These are phyloP conservation scores for Rhorus exstirpatorius DNA, from an alignment of 2,888 invertebrate genomes.

Conservation along the genomic window DNA sequence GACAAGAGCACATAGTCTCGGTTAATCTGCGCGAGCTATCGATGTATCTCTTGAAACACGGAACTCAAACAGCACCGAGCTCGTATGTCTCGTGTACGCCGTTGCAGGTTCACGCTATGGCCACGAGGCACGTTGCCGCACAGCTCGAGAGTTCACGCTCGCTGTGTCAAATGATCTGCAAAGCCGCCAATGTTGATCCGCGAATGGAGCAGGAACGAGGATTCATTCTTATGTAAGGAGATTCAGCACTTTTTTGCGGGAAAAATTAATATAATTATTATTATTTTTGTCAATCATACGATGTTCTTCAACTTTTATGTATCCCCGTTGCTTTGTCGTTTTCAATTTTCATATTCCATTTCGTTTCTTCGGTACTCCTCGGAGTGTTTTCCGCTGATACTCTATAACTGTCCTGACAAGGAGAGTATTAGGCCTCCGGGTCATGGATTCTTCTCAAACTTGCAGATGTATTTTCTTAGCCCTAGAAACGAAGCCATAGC, in stretches of 20 bases:
- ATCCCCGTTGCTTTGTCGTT: no score
- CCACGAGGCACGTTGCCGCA: conserved; percentile 93
- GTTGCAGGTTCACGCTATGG: conserved; percentile 92
- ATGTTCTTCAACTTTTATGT: no score
- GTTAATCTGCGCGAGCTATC: conserved; percentile 95
- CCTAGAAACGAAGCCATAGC: no score
- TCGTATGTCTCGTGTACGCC: conserved; percentile 87
- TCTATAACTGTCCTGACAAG: no score
- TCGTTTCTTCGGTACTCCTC: no score
- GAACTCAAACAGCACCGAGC: conserved; percentile 82
- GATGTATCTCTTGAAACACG: conserved; percentile 92
- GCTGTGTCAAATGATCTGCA: conserved; percentile 91
- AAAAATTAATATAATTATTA: background rate
- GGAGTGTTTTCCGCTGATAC: no score
- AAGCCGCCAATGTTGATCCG: conserved; percentile 90
- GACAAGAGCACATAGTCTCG: conserved; percentile 95
- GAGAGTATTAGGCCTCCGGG: no score
- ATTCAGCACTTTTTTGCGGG: background rate
- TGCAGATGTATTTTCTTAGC: no score
- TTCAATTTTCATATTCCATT: no score
- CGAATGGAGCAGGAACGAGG: conserved; percentile 91
- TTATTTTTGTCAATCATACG: no score
- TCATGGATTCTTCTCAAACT: no score
- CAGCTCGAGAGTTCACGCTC: conserved; percentile 93
- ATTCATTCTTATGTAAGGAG: conserved; percentile 91